Base-by-base conservation (phyloP, 1,140 invertebrate species). In the Agraylea sexmaculata region DNA sequence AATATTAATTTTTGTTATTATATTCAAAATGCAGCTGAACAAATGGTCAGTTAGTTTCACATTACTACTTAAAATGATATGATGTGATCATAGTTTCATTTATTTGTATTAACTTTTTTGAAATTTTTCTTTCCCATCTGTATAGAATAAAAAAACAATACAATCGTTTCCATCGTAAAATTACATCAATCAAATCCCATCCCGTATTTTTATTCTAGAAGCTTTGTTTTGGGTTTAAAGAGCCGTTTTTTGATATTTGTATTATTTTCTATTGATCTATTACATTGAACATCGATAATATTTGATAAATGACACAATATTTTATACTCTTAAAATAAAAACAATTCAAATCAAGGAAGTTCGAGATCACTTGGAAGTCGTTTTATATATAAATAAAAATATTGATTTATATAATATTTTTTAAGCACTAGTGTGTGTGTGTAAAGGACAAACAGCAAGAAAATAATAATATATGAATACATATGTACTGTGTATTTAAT, bases 61-160 rank as follows among this genome's bases (percentile, higher is more conserved):
- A 25, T 21, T 12, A 37, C 46, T 48, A 48, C 46, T 44, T 48
- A 48, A 48, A 48, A 48, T 48, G 46, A 48, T 48, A 48, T 48
- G 46, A 48, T 48, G 46, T 48, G 46, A 48, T 48, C 42, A 44
- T 44, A 41, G 42, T 44, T 19, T 29, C 20, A 45, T 32, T 25
- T 12, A 29, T 42, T 37, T 37, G 21, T 25, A 34, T 25, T 42
- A 40, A 17, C 29, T 42, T 42, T 36, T 36, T 31, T 29, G 31
- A 40, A 12, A 37, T 21, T 15, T 21, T 28, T 37, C 20, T n/a
- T 28, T 30, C 16, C n/a, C 19, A 30, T 19, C 29, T 15, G 28
- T 31, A 40, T 39, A n/a, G 30, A 21, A 31, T 20, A 31, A 7
- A 6, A 25, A 25, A 6, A 25, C 6, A 7, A 7, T 25, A 25